phyloP scores from a whole-genome alignment of 2,113 vertebrate genomes.

The Gobiocypris rarus region DNA sequence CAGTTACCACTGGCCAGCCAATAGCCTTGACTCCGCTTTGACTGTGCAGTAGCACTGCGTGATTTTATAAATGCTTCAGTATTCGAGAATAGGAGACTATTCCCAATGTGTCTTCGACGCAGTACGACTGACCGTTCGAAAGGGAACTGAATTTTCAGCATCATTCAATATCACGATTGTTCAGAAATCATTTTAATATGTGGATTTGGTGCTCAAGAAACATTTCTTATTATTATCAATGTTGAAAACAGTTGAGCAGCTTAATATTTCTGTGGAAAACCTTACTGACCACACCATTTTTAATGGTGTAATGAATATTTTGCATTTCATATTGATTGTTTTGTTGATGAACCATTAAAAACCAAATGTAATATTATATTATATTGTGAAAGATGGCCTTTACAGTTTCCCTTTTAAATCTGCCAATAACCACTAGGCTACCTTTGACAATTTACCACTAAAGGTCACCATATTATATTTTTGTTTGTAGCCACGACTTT shows the following conservation, averaged over 20 bases:
- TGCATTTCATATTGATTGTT: neutral
- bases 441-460: neutral
- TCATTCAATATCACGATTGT: neutral
- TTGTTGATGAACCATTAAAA: neutral
- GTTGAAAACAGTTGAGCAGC: neutral
- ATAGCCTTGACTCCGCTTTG: too few species aligned
- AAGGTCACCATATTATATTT: too few species aligned
- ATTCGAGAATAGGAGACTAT: too few species aligned
- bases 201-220: neutral
- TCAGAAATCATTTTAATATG: too few species aligned
- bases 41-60: too few species aligned
- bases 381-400: neutral
- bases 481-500: neutral
- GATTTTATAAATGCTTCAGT: too few species aligned
- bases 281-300: neutral
- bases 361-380: neutral
- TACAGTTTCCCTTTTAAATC: neutral
- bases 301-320: neutral
- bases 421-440: neutral
- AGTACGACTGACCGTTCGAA: too few species aligned
- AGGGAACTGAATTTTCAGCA: neutral
- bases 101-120: too few species aligned
- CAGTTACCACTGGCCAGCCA: too few species aligned
- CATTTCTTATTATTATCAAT: neutral
- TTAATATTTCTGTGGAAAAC: too few species aligned